Evolutionary conservation across 2,797 vertebrate species (phyloP).

Genomic region (Periparus ater): DNA sequence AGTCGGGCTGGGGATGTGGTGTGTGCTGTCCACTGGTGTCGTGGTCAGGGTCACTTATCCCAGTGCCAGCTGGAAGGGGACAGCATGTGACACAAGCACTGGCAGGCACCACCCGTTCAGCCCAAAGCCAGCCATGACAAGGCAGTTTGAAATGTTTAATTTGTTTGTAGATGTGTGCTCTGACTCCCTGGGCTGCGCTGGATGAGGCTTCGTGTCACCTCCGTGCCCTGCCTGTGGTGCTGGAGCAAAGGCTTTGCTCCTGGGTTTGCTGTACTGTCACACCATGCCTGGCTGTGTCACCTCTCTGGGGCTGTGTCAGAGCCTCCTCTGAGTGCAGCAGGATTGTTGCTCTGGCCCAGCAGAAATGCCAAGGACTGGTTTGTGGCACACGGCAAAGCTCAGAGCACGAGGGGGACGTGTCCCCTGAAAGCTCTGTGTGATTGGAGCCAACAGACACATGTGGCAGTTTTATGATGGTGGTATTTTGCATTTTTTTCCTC

Average conservation of each 20-base stretch:
- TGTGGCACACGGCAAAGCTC: neutral
- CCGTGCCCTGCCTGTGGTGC: neutral
- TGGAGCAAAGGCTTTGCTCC: neutral
- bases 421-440: neutral
- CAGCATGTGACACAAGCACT: neutral
- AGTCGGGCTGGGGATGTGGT: rapidly evolving
- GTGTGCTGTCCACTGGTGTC: neutral
- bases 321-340: neutral
- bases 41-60: neutral
- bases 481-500: neutral
- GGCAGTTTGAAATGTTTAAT: neutral
- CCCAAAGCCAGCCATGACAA: neutral
- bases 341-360: neutral
- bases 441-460: neutral
- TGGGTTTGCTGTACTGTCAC: neutral
- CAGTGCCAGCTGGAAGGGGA: neutral
- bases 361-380: neutral
- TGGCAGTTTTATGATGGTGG: neutral
- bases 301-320: neutral
- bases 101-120: neutral
- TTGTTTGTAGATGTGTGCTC: neutral
- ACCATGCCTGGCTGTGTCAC: neutral
- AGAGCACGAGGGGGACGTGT: rapidly evolving
- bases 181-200: neutral
- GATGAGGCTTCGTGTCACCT: neutral